Percentiles rank a stretch among this genome's conserved stretches.
Evolutionary conservation across 1,140 invertebrate genomes (phyloP).

Genomic region (Neodiprion fabricii): DNA sequence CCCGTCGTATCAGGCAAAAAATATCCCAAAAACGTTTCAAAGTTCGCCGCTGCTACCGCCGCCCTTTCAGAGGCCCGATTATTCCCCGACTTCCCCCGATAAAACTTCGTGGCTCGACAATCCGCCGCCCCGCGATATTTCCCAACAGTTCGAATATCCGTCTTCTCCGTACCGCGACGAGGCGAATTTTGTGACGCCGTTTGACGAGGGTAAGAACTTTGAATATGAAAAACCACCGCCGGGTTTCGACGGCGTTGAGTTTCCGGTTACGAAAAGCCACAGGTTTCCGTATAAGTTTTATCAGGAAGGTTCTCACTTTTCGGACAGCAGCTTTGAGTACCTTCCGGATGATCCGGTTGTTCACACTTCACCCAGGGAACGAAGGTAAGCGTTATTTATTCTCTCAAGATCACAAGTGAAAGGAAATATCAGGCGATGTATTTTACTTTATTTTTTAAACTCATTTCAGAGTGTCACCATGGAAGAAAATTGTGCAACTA

Average conservation of each 20-base stretch:
- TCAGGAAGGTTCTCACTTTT: slow-evolving; percentile 24
- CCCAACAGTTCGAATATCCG: not conserved
- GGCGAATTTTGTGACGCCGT: not conserved
- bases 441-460: slow-evolving; percentile 2
- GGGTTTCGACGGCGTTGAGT: not conserved
- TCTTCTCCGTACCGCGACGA: not conserved
- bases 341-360: slow-evolving; percentile 19
- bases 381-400: not conserved
- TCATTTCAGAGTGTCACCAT: slow-evolving; percentile 43
- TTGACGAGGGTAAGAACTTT: not conserved
- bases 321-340: slow-evolving; percentile 24
- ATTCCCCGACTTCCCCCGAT: not conserved
- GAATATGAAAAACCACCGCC: not conserved
- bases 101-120: not conserved
- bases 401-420: not conserved
- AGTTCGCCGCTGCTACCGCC: not conserved
- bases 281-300: slow-evolving; percentile 44
- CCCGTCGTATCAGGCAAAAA: not conserved
- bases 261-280: slow-evolving; percentile 29
- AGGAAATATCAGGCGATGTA: not conserved
- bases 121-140: not conserved
- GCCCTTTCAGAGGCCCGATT: not conserved
- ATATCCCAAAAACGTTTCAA: not conserved
- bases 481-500: slow-evolving; percentile 54
- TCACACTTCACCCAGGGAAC: slow-evolving; percentile 15